Conservation (phyloP, 53 echinoderm and acorn worm genomes). For the Apostichopus leukothele region DNA sequence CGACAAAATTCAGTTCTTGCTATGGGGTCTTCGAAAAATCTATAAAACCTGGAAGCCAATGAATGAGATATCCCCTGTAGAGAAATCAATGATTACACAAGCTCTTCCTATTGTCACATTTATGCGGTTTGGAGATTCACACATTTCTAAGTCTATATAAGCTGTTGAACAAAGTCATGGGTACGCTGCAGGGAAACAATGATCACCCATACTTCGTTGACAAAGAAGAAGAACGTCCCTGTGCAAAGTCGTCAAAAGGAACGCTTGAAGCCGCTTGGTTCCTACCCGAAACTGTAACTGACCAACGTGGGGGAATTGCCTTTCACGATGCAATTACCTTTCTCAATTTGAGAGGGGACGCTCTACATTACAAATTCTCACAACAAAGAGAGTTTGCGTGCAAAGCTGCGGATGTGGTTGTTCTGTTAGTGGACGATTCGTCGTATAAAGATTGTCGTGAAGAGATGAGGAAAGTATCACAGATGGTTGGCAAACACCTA, state of each 20-base stretch:
- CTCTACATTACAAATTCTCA: no score
- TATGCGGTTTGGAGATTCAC: neutral
- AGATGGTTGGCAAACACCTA: neutral
- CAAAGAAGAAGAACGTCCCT: neutral
- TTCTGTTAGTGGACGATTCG: neutral
- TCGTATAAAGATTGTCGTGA: neutral
- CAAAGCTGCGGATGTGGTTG: constrained; percentile 11
- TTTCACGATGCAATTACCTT: constrained; percentile 24
- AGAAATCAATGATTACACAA: constrained; percentile 9
- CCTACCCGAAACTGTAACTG: neutral
- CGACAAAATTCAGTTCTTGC: neutral
- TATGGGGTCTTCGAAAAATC: constrained; percentile 40
- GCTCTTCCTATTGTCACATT: constrained; percentile 7
- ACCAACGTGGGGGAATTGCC: neutral
- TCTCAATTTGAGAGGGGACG: constrained; percentile 35
- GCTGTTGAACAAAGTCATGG: constrained; percentile 28
- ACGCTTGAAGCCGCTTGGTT: constrained; percentile 29
- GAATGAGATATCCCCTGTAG: neutral
- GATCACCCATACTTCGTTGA: constrained; percentile 39
- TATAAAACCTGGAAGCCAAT: constrained; percentile 24
- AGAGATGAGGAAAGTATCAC: neutral
- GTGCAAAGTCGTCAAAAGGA: constrained; percentile 33
- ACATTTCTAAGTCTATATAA: constrained; percentile 26
- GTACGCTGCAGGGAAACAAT: constrained; percentile 30
- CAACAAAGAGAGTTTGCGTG: constrained; percentile 4